Percentiles rank a stretch among this genome's conserved stretches.
Conservation (phyloP, 2,888 invertebrate species). For the Oxystoma pomonae region DNA sequence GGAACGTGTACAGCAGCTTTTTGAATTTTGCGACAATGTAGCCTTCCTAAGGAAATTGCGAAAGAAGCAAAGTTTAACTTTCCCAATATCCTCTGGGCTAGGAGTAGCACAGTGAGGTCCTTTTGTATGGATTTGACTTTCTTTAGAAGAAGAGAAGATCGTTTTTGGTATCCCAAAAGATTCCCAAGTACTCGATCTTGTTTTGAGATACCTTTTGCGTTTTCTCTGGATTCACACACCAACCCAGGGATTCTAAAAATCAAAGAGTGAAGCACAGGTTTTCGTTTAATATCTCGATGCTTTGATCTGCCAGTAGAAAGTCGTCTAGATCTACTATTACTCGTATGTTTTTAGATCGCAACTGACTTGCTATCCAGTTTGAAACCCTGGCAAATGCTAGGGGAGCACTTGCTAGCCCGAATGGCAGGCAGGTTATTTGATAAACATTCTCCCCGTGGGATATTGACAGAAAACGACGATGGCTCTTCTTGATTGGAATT, state of each 20-base stretch:
- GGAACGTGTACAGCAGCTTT: not conserved
- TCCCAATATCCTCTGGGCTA: slow-evolving; percentile 9
- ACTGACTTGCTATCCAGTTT: slow-evolving; percentile 12
- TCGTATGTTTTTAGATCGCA: slow-evolving; percentile 11
- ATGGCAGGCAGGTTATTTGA: slow-evolving; percentile 9
- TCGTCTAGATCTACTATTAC: slow-evolving; percentile 18
- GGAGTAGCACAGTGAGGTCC: not conserved
- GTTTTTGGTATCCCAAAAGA: slow-evolving; percentile 19
- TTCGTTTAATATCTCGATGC: slow-evolving; percentile 2
- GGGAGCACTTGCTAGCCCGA: slow-evolving; percentile 8
- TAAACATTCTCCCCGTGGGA: not conserved
- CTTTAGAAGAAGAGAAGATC: slow-evolving; percentile 6
- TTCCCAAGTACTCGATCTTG: slow-evolving; percentile 19
- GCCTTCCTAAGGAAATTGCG: slow-evolving; percentile 17
- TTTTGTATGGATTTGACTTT: slow-evolving; percentile 2
- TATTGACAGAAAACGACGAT: slow-evolving; percentile 2
- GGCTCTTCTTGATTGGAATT: slow-evolving; percentile 11
- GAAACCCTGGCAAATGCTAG: slow-evolving; percentile 4
- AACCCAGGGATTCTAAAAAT: not conserved
- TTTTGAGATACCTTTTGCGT: slow-evolving; percentile 11
- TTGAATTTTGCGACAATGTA: slow-evolving; percentile 5
- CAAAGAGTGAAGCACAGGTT: slow-evolving; percentile 5
- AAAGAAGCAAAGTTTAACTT: slow-evolving; percentile 20
- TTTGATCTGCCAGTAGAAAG: slow-evolving; percentile 15
- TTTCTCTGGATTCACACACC: slow-evolving; percentile 20